Evolutionary conservation across 2,113 vertebrate genomes (phyloP).

Genomic region (Pangasianodon gigas): DNA sequence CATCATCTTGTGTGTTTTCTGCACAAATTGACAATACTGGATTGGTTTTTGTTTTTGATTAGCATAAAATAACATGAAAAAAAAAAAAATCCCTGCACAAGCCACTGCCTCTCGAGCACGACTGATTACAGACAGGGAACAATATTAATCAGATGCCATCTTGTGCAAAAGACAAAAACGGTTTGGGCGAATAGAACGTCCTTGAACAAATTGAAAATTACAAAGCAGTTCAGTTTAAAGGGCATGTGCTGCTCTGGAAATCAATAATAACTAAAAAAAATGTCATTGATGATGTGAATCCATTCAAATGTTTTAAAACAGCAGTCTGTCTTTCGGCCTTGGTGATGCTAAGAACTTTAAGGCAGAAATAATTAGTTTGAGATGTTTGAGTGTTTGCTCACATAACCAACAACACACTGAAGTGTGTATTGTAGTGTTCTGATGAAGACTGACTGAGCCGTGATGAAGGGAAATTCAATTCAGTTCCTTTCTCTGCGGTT

Average conservation of each 20-base stretch:
- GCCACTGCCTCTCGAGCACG: background rate
- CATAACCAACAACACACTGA: background rate
- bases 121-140: background rate
- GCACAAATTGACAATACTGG: background rate
- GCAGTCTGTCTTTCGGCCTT: background rate
- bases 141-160: conserved; percentile 14
- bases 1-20: background rate
- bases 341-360: background rate
- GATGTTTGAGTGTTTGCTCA: background rate
- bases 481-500: background rate
- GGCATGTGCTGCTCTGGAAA: background rate
- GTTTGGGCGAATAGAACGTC: background rate
- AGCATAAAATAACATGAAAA: background rate
- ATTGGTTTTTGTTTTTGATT: background rate
- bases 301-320: background rate
- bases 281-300: background rate
- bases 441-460: background rate
- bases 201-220: background rate
- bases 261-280: background rate
- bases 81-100: background rate
- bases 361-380: background rate
- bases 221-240: background rate
- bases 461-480: background rate
- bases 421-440: background rate
- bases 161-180: background rate